Evolutionary conservation across 2,888 invertebrate species (phyloP), one percentile per base, ranked within the genome.

Genomic region (Argyra leucocephala): DNA sequence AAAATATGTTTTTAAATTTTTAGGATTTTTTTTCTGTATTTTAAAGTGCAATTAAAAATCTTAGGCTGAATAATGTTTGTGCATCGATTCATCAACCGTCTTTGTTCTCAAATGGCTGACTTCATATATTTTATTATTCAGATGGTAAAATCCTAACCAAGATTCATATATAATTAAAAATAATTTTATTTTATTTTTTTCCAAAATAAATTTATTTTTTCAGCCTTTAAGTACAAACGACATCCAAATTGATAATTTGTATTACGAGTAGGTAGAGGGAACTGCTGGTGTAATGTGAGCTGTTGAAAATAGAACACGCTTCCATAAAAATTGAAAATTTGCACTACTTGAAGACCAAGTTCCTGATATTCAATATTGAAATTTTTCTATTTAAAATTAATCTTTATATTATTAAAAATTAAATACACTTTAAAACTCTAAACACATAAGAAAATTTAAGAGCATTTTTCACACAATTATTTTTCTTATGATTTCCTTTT

Each of bases 81-180:
- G 37, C 37, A 37, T 15, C 10, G 15, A 37, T 37, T 37, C 37
- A 15, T 15, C 12, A 9, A 12, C 37, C 15, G 37, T 12, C 37
- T 37, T 37, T 37, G 37, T 37, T 37, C 37, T 37, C 37, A 37
- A 37, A 37, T 37, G 37, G 37, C 37, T 37, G 37, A 37, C 37
- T 15, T 37, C 15, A 37, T 37, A 37, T 3, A 37, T 12, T 37
- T 37, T 37, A 10, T 37, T 15, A 37, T 37, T 37, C 12, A 15
- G 37, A 37, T 37, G 5, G 12, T 12, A 37, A 5, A 12, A 37
- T 37, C 12, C 37, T 37, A 37, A 15, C 15, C 37, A 37, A 5
- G 37, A 37, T 37, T 37, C 15, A 37, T 37, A 9, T 37, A 37
- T 37, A 10, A 9, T 37, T 15, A 37, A 9, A 37, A 15, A 37